These are phyloP conservation scores for Porites rus DNA, from an alignment of 92 coral and sea anemone genomes.

Conservation along the genomic window DNA sequence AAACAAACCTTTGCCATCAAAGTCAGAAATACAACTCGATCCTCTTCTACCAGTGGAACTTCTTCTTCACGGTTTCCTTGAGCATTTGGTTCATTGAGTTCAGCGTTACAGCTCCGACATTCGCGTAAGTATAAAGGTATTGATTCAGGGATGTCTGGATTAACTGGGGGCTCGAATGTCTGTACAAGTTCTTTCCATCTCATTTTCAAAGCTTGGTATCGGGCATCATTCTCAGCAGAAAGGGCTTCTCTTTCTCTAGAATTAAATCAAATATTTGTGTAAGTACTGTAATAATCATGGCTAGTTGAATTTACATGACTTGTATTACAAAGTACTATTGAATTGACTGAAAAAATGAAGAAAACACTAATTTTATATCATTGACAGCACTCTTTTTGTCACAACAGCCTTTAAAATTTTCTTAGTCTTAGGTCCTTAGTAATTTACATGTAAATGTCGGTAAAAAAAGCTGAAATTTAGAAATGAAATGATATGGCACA, in stretches of 20 bases:
- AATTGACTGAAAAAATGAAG: too few species aligned
- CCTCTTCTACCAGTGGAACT: conserved; percentile 39
- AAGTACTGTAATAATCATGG: too few species aligned
- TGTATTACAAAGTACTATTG: too few species aligned
- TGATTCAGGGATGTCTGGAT: conserved; percentile 47
- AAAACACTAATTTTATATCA: too few species aligned
- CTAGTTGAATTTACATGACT: too few species aligned
- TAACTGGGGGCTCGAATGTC: conserved; percentile 27
- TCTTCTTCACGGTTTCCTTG: not conserved
- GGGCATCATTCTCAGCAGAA: conserved; percentile 80
- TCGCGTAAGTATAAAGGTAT: conserved; percentile 77
- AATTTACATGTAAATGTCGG: too few species aligned
- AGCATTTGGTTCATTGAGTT: not conserved
- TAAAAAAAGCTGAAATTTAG: too few species aligned
- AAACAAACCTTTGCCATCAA: conserved; percentile 83
- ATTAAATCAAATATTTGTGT: not conserved
- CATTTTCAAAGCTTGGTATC: conserved; percentile 82
- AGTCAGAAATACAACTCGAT: conserved; percentile 82
- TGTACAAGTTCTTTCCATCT: conserved; percentile 87
- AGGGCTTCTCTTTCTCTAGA: conserved; percentile 91
- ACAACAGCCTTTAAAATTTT: too few species aligned
- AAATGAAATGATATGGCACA: too few species aligned
- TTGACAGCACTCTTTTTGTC: too few species aligned
- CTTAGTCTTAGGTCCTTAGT: not conserved
- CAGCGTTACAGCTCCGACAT: conserved; percentile 36